Evolutionary conservation across 2,888 invertebrate species (phyloP).

Genomic region (Stratiomys singularior): DNA sequence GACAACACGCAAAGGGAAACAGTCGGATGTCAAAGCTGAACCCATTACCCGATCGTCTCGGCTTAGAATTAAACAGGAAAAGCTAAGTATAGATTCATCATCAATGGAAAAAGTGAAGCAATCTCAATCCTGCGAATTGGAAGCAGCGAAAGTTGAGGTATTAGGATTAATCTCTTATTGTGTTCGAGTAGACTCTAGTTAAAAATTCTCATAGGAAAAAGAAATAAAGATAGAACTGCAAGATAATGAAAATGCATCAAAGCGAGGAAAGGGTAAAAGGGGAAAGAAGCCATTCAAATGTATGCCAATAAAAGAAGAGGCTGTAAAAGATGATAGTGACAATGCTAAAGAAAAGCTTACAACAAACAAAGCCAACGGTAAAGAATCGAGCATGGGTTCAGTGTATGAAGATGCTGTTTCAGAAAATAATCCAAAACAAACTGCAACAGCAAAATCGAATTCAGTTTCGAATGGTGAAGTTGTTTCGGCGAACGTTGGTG

Average conservation of each 20-base stretch:
- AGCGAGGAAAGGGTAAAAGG: slow-evolving; percentile 4
- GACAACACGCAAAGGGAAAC: slow-evolving; percentile 36
- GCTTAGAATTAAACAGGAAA: slow-evolving; percentile 41
- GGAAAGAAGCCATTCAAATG: slow-evolving; percentile 30
- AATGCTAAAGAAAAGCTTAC: slow-evolving; percentile 46
- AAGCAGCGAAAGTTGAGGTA: not conserved
- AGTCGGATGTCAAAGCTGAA: slow-evolving; percentile 22
- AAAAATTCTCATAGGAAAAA: slow-evolving; percentile 1
- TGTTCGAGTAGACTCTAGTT: not conserved
- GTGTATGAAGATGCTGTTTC: slow-evolving; percentile 66
- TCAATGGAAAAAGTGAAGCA: slow-evolving; percentile 32
- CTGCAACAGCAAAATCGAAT: not conserved
- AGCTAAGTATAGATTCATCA: slow-evolving; percentile 27
- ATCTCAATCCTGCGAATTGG: not conserved
- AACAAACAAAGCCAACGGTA: slow-evolving; percentile 22
- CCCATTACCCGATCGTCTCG: slow-evolving; percentile 13
- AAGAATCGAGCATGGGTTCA: slow-evolving; percentile 56
- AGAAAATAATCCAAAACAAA: slow-evolving; percentile 29
- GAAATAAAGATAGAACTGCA: slow-evolving; percentile 9
- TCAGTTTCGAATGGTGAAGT: slow-evolving; percentile 7
- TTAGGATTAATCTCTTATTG: not conserved
- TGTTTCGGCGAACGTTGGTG: slow-evolving; percentile 21
- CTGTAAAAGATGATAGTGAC: not conserved
- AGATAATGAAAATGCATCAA: not conserved
- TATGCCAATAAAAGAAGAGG: slow-evolving; percentile 40